phyloP scores from a whole-genome alignment of 2,888 invertebrate genomes.

The Amphipoea oculea region DNA sequence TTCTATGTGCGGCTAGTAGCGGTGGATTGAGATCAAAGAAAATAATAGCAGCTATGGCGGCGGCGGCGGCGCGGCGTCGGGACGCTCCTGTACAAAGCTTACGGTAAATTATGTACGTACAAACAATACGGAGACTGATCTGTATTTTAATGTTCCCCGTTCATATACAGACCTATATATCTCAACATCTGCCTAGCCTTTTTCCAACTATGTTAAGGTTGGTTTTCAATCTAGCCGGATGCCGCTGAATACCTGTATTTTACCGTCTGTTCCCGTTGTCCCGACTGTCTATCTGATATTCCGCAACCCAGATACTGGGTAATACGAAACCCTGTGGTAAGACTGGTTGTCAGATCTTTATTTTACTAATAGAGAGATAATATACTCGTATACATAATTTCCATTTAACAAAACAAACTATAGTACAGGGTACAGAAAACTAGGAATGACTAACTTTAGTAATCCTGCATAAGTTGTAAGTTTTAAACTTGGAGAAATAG shows the following conservation, averaged over 20 bases:
- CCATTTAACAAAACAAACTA: background rate
- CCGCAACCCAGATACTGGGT: too few relatives aligned
- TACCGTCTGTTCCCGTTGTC: background rate
- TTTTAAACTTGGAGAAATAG: conserved; percentile 56
- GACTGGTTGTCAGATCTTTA: conserved; percentile 11
- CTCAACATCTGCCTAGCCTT: background rate
- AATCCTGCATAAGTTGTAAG: conserved; percentile 38
- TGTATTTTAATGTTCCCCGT: conserved; percentile 61
- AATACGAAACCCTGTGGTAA: background rate
- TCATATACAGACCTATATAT: conserved; percentile 30
- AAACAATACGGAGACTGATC: conserved; percentile 61
- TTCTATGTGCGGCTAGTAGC: conserved; percentile 39
- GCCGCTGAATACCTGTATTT: background rate
- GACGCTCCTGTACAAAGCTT: conserved; percentile 37
- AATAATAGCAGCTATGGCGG: conserved; percentile 39
- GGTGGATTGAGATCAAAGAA: conserved; percentile 60
- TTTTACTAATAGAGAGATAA: conserved; percentile 21
- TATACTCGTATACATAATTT: background rate
- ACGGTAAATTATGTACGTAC: conserved; percentile 58
- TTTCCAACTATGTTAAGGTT: background rate
- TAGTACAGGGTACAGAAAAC: conserved; percentile 10
- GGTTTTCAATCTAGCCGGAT: background rate
- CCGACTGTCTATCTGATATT: background rate
- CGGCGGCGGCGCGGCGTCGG: conserved; percentile 9
- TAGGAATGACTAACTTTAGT: conserved; percentile 36